Conservation (phyloP, 2,113 vertebrate species). For the Siphamia tubifer region DNA sequence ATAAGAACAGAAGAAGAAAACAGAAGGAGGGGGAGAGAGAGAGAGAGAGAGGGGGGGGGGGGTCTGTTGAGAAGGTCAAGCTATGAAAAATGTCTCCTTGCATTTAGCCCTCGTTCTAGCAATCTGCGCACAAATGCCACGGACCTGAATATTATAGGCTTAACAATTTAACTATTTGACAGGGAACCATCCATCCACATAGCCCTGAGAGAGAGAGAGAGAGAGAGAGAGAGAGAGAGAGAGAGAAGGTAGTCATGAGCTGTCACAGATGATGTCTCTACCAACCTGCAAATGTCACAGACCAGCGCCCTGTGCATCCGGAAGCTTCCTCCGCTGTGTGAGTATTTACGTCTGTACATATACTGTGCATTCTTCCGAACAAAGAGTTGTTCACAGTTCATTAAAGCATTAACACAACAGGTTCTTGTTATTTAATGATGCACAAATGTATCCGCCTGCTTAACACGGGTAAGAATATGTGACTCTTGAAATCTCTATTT, state of each 20-base stretch:
- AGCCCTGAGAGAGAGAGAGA: background rate
- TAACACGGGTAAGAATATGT: no score
- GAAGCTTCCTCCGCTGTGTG: background rate
- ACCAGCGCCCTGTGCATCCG: background rate
- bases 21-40: conserved; percentile 4
- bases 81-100: conserved; percentile 60
- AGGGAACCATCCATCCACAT: conserved; percentile 9
- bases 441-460: no score
- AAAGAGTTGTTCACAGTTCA: no score
- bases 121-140: conserved; percentile 46
- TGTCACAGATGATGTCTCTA: background rate
- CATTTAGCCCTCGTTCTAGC: conserved; percentile 47
- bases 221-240: background rate
- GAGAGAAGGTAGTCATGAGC: background rate
- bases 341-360: background rate
- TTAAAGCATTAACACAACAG: no score
- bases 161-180: conserved; percentile 27
- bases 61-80: conserved; percentile 59
- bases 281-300: background rate
- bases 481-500: no score
- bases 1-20: conserved; percentile 10
- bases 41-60: background rate
- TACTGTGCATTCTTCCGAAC: no score
- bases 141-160: conserved; percentile 28
- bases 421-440: no score